Evolutionary conservation across 2,113 vertebrate species (phyloP), one percentile per base, ranked within the genome.

Genomic region (Gracilinanus agilis): DNA sequence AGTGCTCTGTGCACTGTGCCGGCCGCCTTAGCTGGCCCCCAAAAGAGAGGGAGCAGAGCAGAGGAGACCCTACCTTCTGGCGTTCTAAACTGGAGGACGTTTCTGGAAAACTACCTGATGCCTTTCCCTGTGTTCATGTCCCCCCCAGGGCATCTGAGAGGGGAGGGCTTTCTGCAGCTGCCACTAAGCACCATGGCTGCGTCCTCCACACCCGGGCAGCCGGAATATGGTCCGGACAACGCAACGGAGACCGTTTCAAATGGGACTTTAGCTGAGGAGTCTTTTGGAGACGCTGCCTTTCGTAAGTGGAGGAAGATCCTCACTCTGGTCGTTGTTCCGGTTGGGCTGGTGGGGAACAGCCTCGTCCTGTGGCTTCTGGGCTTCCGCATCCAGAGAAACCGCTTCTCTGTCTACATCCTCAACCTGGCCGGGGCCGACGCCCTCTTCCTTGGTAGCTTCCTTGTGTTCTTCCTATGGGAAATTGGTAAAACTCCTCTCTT

Each of bases 291-390:
- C 2, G 49, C 2, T 49, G 49, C 2, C 5, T 49, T 49, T 3
- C 49, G 1, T 40, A 2, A 21, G 11, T 83, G n/a, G 16, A 8
- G 40, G 34, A 1, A 12, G 6, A 92, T 95, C 19, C 67, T 94
- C 90, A 56, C 44, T 27, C 93, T 96, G 93, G 89, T 94, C 0
- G 55, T 95, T 55, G 55, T 97, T 49, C 89, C 93, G 90, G 97
- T 97, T 0, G 98, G 98, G 5, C 97, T 98, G 95, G 89, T 97
- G 90, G 98, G 98, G 19, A 99, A 98, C 0, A 96, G 96, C 0
- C 29, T 97, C 3, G 97, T 98, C 24, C 95, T 98, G 0, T 98
- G 98, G 97, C 98, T 98, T n/a, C 97, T 99, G 0, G 95, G 97
- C 83, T 96, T 98, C 75, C 92, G 95, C 1, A 97, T 98, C 92